Evolutionary conservation across 2,888 invertebrate genomes (phyloP), one percentile per base, ranked within the genome.

Genomic region (Trichogramma evanescens): DNA sequence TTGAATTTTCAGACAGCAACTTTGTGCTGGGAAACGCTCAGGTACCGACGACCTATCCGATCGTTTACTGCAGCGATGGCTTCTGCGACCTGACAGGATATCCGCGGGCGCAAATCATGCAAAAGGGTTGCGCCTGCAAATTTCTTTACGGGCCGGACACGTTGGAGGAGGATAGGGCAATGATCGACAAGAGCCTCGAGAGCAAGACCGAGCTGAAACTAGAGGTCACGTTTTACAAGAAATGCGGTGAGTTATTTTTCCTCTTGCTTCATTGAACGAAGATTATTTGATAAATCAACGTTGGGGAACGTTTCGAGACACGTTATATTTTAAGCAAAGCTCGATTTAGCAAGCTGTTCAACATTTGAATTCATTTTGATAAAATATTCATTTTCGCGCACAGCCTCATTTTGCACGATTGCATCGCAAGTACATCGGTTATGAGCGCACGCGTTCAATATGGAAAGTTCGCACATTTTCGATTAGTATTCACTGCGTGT

Each of bases 11-110:
- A 95, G 95, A 95, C 81, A 95, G 94, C 84, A 95, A 95, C 83
- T 95, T 95, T 81, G 95, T 95, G 74, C 82, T 95, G 81, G 95
- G 95, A 75, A 95, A 95, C 83, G 95, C 95, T 69, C 95, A 95
- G 82, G 95, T 94, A 72, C 88, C 89, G 64, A 80, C 86, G 71
- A 79, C 87, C 68, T 91, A 93, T 82, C 95, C 95, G 70, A 95
- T 95, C 82, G 95, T 95, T 72, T 95, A 95, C 82, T 95, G 95
- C 82, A 94, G 93, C 63, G 95, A 95, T 83, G 95, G 95, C 63
- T 95, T 95, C 83, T 93, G 93, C 80, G 95, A 95, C 83, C 87
- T 95, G 83, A 94, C 95, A 62, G 93, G 94, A 68, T 94, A 89
- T 82, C 86, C 92, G 68, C 85, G 95, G 72, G 95, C 94, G 67